Evolutionary conservation across 2,888 invertebrate species (phyloP).

Genomic region (Tiliacea aurago): DNA sequence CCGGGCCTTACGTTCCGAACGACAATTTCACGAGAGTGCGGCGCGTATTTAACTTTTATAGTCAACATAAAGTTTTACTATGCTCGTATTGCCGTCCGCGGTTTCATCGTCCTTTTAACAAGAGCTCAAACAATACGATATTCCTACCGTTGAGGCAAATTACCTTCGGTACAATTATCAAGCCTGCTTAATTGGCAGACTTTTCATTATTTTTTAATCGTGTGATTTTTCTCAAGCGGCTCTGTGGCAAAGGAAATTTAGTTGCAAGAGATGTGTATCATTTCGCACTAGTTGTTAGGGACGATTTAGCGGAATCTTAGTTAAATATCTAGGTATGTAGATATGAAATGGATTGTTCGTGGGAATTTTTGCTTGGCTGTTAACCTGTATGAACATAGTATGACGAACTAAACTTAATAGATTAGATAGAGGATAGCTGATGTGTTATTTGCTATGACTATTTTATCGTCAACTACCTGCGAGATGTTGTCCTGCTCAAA

Average conservation of each 20-base stretch:
- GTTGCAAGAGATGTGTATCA: constrained; percentile 41
- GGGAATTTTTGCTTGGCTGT: constrained; percentile 8
- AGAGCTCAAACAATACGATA: constrained; percentile 16
- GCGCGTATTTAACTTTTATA: constrained; percentile 63
- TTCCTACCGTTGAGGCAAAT: constrained; percentile 28
- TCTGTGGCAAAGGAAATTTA: constrained; percentile 24
- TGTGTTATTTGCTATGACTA: background rate
- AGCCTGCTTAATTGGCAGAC: constrained; percentile 29
- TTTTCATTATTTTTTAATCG: constrained; percentile 50
- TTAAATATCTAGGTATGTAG: constrained; percentile 35
- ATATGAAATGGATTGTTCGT: constrained; percentile 25
- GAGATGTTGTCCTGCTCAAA: background rate
- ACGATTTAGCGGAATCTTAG: constrained; percentile 17
- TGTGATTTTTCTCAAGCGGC: constrained; percentile 51
- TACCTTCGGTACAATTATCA: constrained; percentile 22
- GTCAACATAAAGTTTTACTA: constrained; percentile 64
- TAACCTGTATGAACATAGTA: background rate
- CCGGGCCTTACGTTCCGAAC: constrained; percentile 37
- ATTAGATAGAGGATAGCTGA: background rate
- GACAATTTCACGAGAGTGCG: constrained; percentile 54
- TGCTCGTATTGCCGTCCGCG: constrained; percentile 20
- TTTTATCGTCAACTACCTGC: background rate
- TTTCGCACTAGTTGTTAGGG: constrained; percentile 55
- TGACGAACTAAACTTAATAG: background rate
- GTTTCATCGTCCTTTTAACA: constrained; percentile 49